Evolutionary conservation across 2,888 invertebrate species (phyloP).

Genomic region (Eubasilissa splendida): DNA sequence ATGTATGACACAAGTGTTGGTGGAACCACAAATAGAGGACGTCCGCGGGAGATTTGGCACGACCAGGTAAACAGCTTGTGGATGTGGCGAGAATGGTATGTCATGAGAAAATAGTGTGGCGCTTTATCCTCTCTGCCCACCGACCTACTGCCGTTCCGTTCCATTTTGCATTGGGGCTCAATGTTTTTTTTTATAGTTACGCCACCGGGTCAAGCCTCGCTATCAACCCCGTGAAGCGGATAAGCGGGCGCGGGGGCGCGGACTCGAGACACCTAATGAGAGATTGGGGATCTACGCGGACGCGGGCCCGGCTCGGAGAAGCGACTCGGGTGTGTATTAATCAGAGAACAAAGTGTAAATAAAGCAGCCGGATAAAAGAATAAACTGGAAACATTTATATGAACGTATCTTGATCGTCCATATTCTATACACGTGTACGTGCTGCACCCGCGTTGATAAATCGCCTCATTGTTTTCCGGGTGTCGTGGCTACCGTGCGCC

Average conservation of each 20-base stretch:
- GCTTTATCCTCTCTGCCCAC: too few relatives aligned
- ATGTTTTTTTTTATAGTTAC: too few relatives aligned
- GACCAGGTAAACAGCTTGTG: too few relatives aligned
- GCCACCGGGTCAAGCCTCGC: too few relatives aligned
- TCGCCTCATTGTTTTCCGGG: slow-evolving; percentile 57
- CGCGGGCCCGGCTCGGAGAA: background rate
- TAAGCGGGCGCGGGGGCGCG: background rate
- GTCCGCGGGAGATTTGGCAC: too few relatives aligned
- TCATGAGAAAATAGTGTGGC: too few relatives aligned
- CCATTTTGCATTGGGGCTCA: too few relatives aligned
- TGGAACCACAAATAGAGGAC: too few relatives aligned
- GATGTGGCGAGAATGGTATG: too few relatives aligned
- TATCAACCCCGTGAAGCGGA: too few relatives aligned
- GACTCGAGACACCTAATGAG: background rate
- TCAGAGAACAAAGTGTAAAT: slow-evolving; percentile 26
- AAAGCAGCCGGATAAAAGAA: slow-evolving; percentile 45
- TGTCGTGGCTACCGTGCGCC: slow-evolving; percentile 55
- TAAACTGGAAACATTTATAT: slow-evolving; percentile 50
- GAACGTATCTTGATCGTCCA: slow-evolving; percentile 47
- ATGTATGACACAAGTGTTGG: too few relatives aligned
- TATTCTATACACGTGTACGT: slow-evolving; percentile 1
- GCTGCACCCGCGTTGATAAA: slow-evolving; percentile 56
- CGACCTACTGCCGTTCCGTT: too few relatives aligned
- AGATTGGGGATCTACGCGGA: background rate
- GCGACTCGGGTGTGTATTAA: slow-evolving; percentile 31